Evolutionary conservation across 2,888 invertebrate species (phyloP), one percentile per base, ranked within the genome.

Genomic region (Xanthia icteritia): DNA sequence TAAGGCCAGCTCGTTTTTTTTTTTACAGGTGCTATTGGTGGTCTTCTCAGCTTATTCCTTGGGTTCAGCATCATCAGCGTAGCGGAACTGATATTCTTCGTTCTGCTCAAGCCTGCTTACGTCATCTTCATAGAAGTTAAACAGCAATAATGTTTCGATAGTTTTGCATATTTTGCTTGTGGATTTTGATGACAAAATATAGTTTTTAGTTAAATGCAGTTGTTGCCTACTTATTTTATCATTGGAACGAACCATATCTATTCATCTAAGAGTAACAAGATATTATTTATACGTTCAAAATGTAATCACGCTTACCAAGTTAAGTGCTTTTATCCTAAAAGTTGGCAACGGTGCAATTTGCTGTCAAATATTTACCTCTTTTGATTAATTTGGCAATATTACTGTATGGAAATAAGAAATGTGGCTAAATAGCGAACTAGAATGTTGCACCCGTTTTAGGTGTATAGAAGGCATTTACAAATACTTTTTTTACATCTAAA

Each of bases 51-150:
- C 80, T 88, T 97, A 17, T 97, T 96, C 85, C 92, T 97, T 3
- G 97, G 97, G 2, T 97, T 97, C 90, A 97, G 97, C 86, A 95
- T 96, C 85, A 96, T 97, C 86, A 96, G 96, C 74, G 93, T 96
- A 0, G 96, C 96, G 0, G 97, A 97, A 81, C 83, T 97, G 1
- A 84, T 96, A 0, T 97, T 94, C 88, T 97, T 96, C 77, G 93
- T 96, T 2, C 76, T 96, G 1, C 87, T 96, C 3, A 93, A 94
- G 65, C 97, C 97, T 0, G 79, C 90, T 20, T 94, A 93, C 64
- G 83, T 91, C 1, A 91, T 93, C 6, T 42, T 94, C 0, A 91
- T 87, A 31, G 91, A 92, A 51, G 69, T 73, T 20, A 77, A 79
- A n/a, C 63, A 63, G 23, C 42, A 75, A 13, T 54, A 48, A 23